phyloP scores from a whole-genome alignment of 2,888 invertebrate genomes.

The Empis livida region DNA sequence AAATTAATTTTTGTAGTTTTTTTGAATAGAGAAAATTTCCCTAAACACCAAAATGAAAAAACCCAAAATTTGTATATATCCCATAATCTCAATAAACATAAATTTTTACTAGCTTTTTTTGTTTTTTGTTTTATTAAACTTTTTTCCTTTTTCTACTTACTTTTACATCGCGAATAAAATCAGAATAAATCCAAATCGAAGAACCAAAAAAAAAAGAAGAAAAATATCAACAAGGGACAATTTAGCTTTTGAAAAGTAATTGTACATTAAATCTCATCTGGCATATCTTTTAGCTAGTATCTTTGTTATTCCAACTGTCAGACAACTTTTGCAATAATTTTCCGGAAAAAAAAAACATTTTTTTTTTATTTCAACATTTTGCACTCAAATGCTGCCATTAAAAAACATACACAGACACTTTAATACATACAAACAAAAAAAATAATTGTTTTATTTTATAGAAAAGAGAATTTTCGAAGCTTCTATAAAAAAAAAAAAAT shows the following conservation, averaged over 20 bases:
- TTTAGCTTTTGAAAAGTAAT: neutral
- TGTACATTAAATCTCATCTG: neutral
- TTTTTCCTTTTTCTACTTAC: conserved; percentile 1
- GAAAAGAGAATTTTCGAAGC: too few species aligned
- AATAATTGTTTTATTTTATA: too few species aligned
- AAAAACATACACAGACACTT: neutral
- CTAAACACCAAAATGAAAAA: too few species aligned
- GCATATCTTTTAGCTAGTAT: conserved; percentile 7
- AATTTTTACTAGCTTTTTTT: too few species aligned
- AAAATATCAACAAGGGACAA: conserved; percentile 2
- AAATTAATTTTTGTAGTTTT: neutral
- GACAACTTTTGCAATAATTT: conserved; percentile 24
- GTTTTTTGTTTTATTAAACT: neutral
- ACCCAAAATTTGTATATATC: neutral
- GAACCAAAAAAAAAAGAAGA: conserved; percentile 3
- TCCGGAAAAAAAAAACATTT: conserved; percentile 11
- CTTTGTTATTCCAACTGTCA: conserved; percentile 22
- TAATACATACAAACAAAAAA: conserved; percentile 1
- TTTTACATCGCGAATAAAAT: conserved; percentile 12
- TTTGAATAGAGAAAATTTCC: too few species aligned
- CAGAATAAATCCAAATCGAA: conserved; percentile 8
- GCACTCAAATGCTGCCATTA: neutral
- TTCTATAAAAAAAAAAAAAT: too few species aligned
- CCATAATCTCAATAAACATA: neutral
- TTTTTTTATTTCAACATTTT: conserved; percentile 1